These are phyloP conservation scores for Harpalus rubripes DNA, from an alignment of 2,888 invertebrate genomes.

Conservation along the genomic window DNA sequence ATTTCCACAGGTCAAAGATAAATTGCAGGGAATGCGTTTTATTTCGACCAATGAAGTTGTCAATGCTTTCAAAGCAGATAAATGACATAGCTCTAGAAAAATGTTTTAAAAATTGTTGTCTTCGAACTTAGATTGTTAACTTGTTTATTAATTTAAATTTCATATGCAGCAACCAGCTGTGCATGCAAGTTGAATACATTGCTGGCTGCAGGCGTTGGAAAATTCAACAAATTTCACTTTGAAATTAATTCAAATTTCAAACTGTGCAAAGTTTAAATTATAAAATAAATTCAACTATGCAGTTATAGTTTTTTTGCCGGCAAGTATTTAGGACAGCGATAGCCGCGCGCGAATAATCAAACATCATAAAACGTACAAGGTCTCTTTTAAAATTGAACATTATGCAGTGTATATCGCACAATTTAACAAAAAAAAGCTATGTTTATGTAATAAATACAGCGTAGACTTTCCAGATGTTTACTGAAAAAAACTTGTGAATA, in stretches of 20 bases:
- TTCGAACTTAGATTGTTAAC: too few species aligned
- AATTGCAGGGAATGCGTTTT: too few species aligned
- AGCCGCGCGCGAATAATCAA: constrained; percentile 7
- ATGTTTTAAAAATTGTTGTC: too few species aligned
- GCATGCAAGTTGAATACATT: neutral
- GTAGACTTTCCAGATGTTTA: constrained; percentile 53
- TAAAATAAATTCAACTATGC: constrained; percentile 11
- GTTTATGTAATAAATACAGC: constrained; percentile 34
- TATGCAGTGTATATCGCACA: constrained; percentile 23
- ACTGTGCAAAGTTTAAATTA: neutral
- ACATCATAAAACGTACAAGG: constrained; percentile 28
- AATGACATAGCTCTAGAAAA: too few species aligned
- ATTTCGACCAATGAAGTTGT: too few species aligned
- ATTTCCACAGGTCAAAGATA: too few species aligned
- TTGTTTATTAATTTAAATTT: neutral
- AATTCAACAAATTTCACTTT: neutral
- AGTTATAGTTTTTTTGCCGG: constrained; percentile 50
- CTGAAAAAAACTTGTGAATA: constrained; percentile 47
- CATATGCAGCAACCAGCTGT: neutral
- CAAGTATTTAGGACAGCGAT: constrained; percentile 45
- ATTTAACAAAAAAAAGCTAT: constrained; percentile 6
- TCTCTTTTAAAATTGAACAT: neutral
- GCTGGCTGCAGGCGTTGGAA: neutral
- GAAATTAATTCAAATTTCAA: neutral
- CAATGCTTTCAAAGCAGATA: too few species aligned